Evolutionary conservation across 2,888 invertebrate species (phyloP).

Genomic region (Himalopsyche kuldschensis): DNA sequence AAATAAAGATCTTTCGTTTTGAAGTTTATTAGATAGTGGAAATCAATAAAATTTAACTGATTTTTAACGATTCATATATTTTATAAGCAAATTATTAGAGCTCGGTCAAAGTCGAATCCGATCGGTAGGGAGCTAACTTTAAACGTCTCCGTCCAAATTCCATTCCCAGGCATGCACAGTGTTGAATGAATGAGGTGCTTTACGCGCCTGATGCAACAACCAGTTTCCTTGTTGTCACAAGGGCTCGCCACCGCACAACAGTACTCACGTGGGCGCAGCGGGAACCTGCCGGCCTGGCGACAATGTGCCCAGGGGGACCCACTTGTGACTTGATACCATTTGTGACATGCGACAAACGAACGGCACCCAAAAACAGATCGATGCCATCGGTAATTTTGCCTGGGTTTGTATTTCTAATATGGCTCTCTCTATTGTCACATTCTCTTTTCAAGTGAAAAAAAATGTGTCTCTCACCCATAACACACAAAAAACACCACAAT

Average conservation of each 20-base stretch:
- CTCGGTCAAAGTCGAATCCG: neutral
- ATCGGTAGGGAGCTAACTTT: neutral
- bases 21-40: too few relatives aligned
- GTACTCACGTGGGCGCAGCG: conserved; percentile 50
- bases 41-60: too few relatives aligned
- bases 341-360: conserved; percentile 35
- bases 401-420: conserved; percentile 40
- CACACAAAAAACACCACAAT: neutral
- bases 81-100: too few relatives aligned
- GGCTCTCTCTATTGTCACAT: conserved; percentile 35
- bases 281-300: conserved; percentile 47
- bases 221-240: conserved; percentile 65
- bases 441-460: conserved; percentile 21
- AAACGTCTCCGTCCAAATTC: neutral
- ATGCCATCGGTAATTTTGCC: conserved; percentile 39
- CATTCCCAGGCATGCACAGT: neutral
- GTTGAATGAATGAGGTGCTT: conserved; percentile 25
- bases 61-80: too few relatives aligned
- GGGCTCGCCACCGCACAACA: conserved; percentile 45
- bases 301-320: conserved; percentile 48
- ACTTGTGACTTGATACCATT: conserved; percentile 20
- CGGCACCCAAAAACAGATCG: conserved; percentile 33
- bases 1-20: too few relatives aligned
- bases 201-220: conserved; percentile 54
- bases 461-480: neutral